phyloP scores from a whole-genome alignment of 2,888 invertebrate genomes.

The Ceramica pisi region DNA sequence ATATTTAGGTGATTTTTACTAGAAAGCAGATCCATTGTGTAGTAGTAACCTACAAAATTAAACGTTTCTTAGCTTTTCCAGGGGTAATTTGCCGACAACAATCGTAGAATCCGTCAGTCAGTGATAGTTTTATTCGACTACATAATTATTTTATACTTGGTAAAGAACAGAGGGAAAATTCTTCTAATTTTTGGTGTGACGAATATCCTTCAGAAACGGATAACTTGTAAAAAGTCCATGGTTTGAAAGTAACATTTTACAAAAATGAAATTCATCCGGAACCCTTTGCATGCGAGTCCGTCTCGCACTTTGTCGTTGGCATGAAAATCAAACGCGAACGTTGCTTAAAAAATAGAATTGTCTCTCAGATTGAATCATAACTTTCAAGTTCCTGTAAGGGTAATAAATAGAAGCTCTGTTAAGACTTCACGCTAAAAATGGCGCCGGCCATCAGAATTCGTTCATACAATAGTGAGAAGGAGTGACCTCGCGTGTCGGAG shows the following conservation, averaged over 20 bases:
- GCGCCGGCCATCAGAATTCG: slow-evolving; percentile 20
- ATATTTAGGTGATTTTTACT: neutral
- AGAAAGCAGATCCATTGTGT: neutral
- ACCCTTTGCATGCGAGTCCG: too few species aligned
- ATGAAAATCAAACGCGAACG: too few species aligned
- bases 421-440: slow-evolving; percentile 17
- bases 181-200: too few species aligned
- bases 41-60: neutral
- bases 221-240: too few species aligned
- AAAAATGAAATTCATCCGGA: too few species aligned
- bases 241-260: too few species aligned
- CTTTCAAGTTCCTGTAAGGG: neutral
- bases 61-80: neutral
- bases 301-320: too few species aligned
- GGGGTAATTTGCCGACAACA: neutral
- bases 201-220: too few species aligned
- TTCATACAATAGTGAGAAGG: slow-evolving; percentile 20
- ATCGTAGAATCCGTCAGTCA: neutral
- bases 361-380: neutral
- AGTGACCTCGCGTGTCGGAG: slow-evolving; percentile 42
- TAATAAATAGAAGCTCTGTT: slow-evolving; percentile 8
- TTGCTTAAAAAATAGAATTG: too few species aligned
- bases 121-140: neutral
- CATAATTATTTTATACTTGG: neutral
- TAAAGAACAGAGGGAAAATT: neutral